Base-by-base conservation (phyloP, 1,140 invertebrate species). In the Araneus ventricosus region DNA sequence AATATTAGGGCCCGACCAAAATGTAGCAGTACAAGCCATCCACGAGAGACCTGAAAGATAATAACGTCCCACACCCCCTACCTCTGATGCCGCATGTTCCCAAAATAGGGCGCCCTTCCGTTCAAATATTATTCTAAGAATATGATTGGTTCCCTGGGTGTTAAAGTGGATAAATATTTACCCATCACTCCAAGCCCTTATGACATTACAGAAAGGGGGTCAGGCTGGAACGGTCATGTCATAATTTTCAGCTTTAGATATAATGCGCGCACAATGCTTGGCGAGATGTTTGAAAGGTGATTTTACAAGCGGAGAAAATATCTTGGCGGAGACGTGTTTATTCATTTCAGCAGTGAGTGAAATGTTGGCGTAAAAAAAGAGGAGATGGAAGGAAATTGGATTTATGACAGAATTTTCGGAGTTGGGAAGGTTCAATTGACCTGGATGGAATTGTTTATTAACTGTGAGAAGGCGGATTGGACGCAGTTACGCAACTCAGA, bases 121-220 rank as follows among this genome's bases (percentile, higher is more conserved):
- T 20, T 67, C 86, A 63, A 88, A 88, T 88, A 88, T 88, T 88
- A 88, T 88, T 88, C 86, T 67, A 67, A 88, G 86, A 70, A 88
- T 67, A 88, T 88, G 86, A 88, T 88, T 88, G 86, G 86, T 37
- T 88, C 86, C 34, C 34, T 30, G 61, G 67, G 86, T 67, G 45
- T 88, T 88, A 88, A 67, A 88, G 86, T 57, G 61, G 61, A 88
- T 88, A 88, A 88, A 88, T 88, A 88, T 88, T 88, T 63, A 70
- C 61, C 86, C 61, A 39, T 70, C 86, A 88, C 86, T 88, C 61
- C 37, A 41, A 20, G 39, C 57, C 57, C 34, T 88, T 41, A 67
- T 70, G 86, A 88, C 61, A 67, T 88, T 88, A 88, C 67, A 17
- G 86, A 67, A 45, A 22, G 30, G 37, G 41, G 45, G 45, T 57